These are phyloP conservation scores for Emydoidea blandingii DNA, from an alignment of 2,797 vertebrate species.

Conservation along the genomic window DNA sequence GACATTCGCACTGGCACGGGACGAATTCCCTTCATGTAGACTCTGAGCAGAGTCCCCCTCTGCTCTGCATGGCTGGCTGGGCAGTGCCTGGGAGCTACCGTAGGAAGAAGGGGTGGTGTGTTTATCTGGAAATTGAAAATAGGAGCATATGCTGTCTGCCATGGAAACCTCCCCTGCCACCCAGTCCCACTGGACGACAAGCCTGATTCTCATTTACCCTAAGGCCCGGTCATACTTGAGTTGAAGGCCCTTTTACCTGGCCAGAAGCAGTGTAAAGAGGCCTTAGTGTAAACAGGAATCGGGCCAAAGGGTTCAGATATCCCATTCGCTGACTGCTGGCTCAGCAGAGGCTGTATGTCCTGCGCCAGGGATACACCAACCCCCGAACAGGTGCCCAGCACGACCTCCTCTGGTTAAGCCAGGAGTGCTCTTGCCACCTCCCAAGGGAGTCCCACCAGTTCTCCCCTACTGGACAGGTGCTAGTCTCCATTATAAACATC, in stretches of 20 bases:
- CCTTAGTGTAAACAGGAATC: not conserved
- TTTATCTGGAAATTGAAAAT: not conserved
- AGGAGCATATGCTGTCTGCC: too few species aligned
- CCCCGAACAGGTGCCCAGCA: not conserved
- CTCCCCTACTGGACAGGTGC: not conserved
- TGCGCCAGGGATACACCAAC: not conserved
- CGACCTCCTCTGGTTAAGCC: not conserved
- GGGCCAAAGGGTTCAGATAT: not conserved
- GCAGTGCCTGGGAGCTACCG: fast-evolving
- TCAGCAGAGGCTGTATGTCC: not conserved
- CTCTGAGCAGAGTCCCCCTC: not conserved
- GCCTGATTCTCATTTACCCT: not conserved
- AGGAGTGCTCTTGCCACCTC: not conserved
- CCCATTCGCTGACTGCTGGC: not conserved
- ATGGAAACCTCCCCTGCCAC: not conserved
- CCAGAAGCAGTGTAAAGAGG: not conserved
- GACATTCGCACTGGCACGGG: not conserved
- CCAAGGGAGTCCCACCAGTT: not conserved
- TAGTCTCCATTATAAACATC: not conserved
- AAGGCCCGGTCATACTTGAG: too few species aligned
- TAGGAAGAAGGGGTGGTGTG: not conserved
- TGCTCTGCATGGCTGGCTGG: not conserved
- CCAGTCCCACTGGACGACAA: too few species aligned
- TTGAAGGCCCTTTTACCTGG: too few species aligned
- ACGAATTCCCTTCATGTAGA: not conserved